Evolutionary conservation across 2,113 vertebrate genomes (phyloP).

Genomic region (Calidris pygmaea): DNA sequence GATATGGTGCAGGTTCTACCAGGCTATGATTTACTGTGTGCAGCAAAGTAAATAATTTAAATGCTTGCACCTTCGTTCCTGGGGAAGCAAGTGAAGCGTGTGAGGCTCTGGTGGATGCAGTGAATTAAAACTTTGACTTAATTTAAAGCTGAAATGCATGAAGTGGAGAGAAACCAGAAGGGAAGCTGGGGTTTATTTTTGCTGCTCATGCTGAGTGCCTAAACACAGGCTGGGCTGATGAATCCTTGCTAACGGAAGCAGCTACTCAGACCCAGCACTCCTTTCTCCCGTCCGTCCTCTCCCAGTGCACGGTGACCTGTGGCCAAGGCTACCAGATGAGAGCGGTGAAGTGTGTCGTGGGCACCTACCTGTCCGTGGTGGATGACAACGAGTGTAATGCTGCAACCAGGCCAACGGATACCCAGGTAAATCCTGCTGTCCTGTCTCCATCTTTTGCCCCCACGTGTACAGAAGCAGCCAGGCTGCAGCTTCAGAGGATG

Average conservation of each 20-base stretch:
- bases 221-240: background rate
- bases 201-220: background rate
- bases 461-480: rapidly evolving
- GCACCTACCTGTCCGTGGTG: slow-evolving; percentile 86
- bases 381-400: slow-evolving; percentile 93
- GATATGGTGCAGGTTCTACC: background rate
- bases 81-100: slow-evolving; percentile 82
- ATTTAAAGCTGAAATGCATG: slow-evolving; percentile 74
- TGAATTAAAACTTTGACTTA: slow-evolving; percentile 78
- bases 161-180: slow-evolving; percentile 68
- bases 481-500: background rate
- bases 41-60: slow-evolving; percentile 28
- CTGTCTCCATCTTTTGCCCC: background rate
- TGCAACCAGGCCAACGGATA: slow-evolving; percentile 88
- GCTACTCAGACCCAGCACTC: background rate
- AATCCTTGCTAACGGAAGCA: background rate
- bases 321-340: slow-evolving; percentile 95
- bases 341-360: slow-evolving; percentile 91
- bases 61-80: slow-evolving; percentile 46
- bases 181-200: slow-evolving; percentile 17
- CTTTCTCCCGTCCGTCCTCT: background rate
- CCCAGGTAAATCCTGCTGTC: slow-evolving; percentile 81
- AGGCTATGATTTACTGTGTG: slow-evolving; percentile 6
- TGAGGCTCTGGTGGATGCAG: slow-evolving; percentile 55
- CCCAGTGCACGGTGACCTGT: slow-evolving; percentile 92